Conservation (phyloP, 35 echinoderm and acorn worm species). For the Strongylocentrotus purpuratus region DNA sequence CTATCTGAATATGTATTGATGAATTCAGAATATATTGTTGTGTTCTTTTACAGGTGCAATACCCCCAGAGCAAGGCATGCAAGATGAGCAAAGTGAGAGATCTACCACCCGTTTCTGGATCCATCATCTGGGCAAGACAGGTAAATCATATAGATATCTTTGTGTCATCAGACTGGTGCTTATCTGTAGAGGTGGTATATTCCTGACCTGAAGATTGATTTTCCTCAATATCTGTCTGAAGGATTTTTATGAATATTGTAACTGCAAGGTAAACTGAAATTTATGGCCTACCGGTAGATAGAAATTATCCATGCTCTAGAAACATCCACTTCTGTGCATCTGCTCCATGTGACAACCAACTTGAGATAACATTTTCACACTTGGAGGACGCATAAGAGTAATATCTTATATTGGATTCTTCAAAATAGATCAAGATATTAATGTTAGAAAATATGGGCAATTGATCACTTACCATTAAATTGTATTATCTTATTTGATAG, state of each 20-base stretch:
- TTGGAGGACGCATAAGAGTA: too few species aligned
- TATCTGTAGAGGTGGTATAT: not conserved
- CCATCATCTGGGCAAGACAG: conserved; percentile 99
- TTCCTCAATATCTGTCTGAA: not conserved
- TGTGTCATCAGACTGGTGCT: not conserved
- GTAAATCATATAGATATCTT: conserved; percentile 51
- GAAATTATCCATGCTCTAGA: not conserved
- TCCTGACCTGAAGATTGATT: not conserved
- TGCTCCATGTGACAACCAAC: not conserved
- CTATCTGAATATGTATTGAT: not conserved
- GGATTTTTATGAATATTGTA: not conserved
- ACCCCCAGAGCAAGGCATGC: conserved; percentile 96
- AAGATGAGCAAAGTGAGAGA: conserved; percentile 99
- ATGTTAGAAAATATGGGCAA: too few species aligned
- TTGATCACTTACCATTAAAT: too few species aligned
- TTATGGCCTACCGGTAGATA: not conserved
- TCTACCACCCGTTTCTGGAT: conserved; percentile 95
- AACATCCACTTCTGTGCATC: not conserved
- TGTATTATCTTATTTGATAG: conserved; percentile 24
- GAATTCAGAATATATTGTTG: not conserved
- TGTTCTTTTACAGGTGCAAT: conserved; percentile 78
- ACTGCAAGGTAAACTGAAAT: not conserved
- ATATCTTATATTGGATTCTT: too few species aligned
- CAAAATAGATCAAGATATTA: too few species aligned
- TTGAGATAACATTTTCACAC: too few species aligned